Conservation (phyloP, 2,797 vertebrate genomes). For the Capromys pilorides region DNA sequence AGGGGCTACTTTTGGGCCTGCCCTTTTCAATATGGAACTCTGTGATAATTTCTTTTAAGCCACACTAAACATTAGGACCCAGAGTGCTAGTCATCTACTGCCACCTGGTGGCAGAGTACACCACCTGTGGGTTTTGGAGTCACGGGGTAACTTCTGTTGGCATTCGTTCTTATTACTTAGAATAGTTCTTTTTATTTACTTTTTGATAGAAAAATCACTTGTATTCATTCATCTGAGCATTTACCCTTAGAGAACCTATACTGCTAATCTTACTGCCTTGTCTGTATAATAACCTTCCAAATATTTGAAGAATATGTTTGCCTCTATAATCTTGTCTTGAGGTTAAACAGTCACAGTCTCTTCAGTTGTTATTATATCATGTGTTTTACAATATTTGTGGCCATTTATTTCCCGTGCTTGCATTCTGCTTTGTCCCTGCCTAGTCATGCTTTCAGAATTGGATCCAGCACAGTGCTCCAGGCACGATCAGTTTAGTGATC, state of each 20-base stretch:
- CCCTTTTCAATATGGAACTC: constrained; percentile 32
- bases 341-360: background rate
- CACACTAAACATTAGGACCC: constrained; percentile 27
- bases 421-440: background rate
- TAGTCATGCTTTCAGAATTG: background rate
- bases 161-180: constrained; percentile 35
- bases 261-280: constrained; percentile 3
- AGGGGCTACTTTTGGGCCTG: background rate
- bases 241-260: constrained; percentile 3
- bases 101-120: constrained; percentile 74
- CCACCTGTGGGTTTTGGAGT: constrained; percentile 43
- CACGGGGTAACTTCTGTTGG: constrained; percentile 19
- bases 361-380: background rate
- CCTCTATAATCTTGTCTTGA: constrained; percentile 42
- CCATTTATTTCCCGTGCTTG: background rate
- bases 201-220: constrained; percentile 46
- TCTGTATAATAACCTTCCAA: constrained; percentile 30
- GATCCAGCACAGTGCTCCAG: background rate
- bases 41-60: constrained; percentile 54
- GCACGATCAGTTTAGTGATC: background rate
- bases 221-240: background rate
- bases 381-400: background rate
- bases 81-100: constrained; percentile 69
- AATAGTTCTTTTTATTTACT: constrained; percentile 19
- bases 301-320: constrained; percentile 40